These are phyloP conservation scores for Trachymyrmex cornetzi DNA, from an alignment of 1,140 invertebrate genomes.

Conservation along the genomic window DNA sequence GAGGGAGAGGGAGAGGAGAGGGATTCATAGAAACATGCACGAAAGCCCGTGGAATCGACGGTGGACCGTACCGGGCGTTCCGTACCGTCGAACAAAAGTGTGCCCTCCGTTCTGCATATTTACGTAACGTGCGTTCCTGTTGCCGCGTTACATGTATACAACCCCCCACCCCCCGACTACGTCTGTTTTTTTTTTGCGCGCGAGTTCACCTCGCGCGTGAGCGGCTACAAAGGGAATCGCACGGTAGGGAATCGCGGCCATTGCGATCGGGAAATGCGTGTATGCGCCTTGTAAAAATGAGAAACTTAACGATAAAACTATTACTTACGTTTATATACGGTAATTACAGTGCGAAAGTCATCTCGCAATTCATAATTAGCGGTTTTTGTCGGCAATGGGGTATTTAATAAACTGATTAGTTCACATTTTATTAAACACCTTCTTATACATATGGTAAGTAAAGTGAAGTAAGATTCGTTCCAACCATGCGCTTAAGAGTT, in stretches of 20 bases:
- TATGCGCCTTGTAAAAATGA: not conserved
- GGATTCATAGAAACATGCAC: conserved; percentile 22
- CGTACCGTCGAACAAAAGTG: conserved; percentile 68
- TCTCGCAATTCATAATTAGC: conserved; percentile 23
- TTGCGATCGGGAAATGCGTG: conserved; percentile 43
- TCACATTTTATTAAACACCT: conserved; percentile 19
- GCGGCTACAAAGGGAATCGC: conserved; percentile 51
- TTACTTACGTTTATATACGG: conserved; percentile 36
- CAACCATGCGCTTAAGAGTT: not conserved
- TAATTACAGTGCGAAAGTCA: conserved; percentile 15
- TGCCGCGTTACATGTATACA: conserved; percentile 14
- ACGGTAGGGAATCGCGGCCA: conserved; percentile 33
- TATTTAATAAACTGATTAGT: conserved; percentile 30
- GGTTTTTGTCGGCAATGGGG: not conserved
- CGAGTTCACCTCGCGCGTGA: conserved; percentile 9
- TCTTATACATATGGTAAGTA: conserved; percentile 14
- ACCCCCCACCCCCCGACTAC: not conserved
- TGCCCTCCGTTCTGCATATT: conserved; percentile 53
- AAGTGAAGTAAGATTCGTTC: conserved; percentile 4
- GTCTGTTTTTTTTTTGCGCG: conserved; percentile 47
- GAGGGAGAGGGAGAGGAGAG: not conserved
- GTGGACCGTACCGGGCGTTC: not conserved
- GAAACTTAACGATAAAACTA: conserved; percentile 17
- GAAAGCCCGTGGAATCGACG: conserved; percentile 40
- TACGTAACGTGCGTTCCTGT: conserved; percentile 24